Base-by-base conservation (phyloP, 2,113 vertebrate species). In the Octodon degus region DNA sequence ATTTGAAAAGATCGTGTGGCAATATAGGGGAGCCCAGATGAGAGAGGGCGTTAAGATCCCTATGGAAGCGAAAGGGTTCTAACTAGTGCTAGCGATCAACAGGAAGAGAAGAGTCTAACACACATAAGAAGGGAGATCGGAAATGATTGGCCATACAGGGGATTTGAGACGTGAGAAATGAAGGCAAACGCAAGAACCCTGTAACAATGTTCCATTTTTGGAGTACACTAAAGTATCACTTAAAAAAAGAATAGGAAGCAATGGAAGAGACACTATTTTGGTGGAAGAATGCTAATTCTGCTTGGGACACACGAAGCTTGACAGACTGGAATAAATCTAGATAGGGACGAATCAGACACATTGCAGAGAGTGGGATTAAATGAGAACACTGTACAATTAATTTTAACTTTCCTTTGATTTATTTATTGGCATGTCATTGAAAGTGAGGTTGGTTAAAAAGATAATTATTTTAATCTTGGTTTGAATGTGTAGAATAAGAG, bases 331-430 rank as follows among this genome's bases (percentile, higher is more conserved):
- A 93, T n/a, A 62, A 67, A 34, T 30, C 4, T 70, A 94, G 67
- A 70, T 11, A 80, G 25, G 90, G 53, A 32, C 20, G 34, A 90
- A 27, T 32, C 10, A 24, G 55, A 92, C 91, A 34, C 20, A 86
- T 1, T 87, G 7, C 60, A 50, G 58, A 34, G 20, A 63, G 27
- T 43, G 24, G n/a, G 55, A 93, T 77, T 53, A 83, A 81, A 84
- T 50, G 50, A 87, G 43, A 90, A 88, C 25, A 67, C 34, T 95
- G 40, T 40, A 77, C 93, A 77, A 3, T 47, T 19, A 14, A 40
- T 77, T 77, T 60, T 90, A 68, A 89, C 79, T 92, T 80, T 80
- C 47, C 63, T 89, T 92, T 58, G 43, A 74, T 82, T 13, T 86
- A 43, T 67, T 89, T 79, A 43, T 47, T 40, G 25, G 34, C 25